Percentiles rank a stretch among this genome's conserved stretches.
Conservation (phyloP, 23 tunicate species). For the Pegea sp. region DNA sequence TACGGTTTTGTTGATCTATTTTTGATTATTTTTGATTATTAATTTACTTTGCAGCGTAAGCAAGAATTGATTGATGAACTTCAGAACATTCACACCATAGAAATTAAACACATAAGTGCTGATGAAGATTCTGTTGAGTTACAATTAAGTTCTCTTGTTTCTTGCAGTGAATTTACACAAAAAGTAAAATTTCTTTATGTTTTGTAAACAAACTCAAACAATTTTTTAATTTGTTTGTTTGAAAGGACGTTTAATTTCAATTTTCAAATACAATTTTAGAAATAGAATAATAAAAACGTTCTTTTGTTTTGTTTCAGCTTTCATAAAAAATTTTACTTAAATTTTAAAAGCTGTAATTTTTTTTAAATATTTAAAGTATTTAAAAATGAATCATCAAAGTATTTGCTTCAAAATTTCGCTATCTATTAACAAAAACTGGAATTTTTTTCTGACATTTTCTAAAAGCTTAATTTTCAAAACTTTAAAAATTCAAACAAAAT, state of each 20-base stretch:
- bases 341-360: no score
- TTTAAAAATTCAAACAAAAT: no score
- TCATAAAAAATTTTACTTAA: no score
- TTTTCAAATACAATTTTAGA: background rate
- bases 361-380: no score
- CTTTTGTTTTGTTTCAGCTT: no score
- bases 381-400: no score
- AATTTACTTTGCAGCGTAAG: conserved; percentile 38
- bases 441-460: background rate
- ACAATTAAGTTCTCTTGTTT: conserved; percentile 81
- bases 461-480: background rate
- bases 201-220: no score
- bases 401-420: no score
- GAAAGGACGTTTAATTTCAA: background rate
- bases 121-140: conserved; percentile 78
- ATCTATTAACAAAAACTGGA: background rate
- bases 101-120: conserved; percentile 56
- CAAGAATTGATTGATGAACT: conserved; percentile 68
- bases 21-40: no score
- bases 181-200: conserved; percentile 17
- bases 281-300: no score
- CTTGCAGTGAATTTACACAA: conserved; percentile 75
- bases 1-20: no score
- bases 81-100: conserved; percentile 64
- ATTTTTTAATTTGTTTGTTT: background rate